Evolutionary conservation across 2,888 invertebrate species (phyloP).

Genomic region (Agrilus cyanescens): DNA sequence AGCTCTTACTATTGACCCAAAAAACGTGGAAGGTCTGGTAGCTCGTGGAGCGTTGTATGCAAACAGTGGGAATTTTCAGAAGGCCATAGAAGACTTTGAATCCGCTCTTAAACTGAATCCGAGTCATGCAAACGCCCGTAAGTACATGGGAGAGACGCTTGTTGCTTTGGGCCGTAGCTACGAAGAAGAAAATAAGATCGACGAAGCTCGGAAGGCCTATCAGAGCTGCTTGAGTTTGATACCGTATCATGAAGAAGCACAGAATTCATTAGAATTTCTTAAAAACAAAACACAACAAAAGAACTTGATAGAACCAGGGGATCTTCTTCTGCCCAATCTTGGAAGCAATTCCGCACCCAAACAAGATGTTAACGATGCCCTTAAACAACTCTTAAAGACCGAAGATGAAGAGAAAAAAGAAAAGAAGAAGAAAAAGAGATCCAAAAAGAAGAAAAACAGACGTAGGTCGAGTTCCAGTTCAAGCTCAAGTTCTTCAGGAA

Average conservation of each 20-base stretch:
- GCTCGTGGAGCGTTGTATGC: slow-evolving; percentile 88
- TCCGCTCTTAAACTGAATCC: slow-evolving; percentile 79
- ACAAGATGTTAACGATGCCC: slow-evolving; percentile 53
- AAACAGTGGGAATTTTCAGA: slow-evolving; percentile 85
- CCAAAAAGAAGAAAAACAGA: slow-evolving; percentile 51
- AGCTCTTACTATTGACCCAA: slow-evolving; percentile 82
- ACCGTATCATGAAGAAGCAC: slow-evolving; percentile 79
- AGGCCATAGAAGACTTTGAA: slow-evolving; percentile 91
- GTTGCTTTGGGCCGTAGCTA: slow-evolving; percentile 81
- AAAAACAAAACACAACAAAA: slow-evolving; percentile 53
- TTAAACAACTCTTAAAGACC: slow-evolving; percentile 48
- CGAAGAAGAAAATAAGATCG: slow-evolving; percentile 75
- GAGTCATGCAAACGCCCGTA: slow-evolving; percentile 83
- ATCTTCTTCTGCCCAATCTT: slow-evolving; percentile 48
- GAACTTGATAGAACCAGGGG: slow-evolving; percentile 51
- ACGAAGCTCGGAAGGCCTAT: slow-evolving; percentile 75
- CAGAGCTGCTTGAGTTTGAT: slow-evolving; percentile 73
- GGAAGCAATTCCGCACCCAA: slow-evolving; percentile 27
- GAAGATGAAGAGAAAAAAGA: slow-evolving; percentile 45
- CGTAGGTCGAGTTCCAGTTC: slow-evolving; percentile 43
- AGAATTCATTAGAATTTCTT: slow-evolving; percentile 69
- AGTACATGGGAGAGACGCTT: slow-evolving; percentile 87
- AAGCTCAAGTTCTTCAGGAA: slow-evolving; percentile 34
- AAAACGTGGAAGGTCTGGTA: slow-evolving; percentile 85
- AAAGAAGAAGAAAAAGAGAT: slow-evolving; percentile 52